Percentiles rank a stretch among this genome's conserved stretches.
Evolutionary conservation across 2,797 vertebrate genomes (phyloP).

Genomic region (Takifugu ocellatus): DNA sequence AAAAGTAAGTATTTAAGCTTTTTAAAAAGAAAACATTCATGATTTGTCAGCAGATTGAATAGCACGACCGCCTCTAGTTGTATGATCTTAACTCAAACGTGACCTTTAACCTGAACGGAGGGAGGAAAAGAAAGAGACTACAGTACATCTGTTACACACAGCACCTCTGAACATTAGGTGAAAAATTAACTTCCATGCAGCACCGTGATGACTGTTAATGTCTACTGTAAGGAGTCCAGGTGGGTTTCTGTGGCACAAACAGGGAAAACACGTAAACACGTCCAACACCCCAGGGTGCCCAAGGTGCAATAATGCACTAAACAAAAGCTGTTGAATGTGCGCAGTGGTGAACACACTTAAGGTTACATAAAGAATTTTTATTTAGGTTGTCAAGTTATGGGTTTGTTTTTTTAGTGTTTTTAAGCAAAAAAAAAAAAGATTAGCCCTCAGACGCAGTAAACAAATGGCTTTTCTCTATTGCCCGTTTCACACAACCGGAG

Average conservation of each 20-base stretch:
- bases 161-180: slow-evolving; percentile 58
- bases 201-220: slow-evolving; percentile 41
- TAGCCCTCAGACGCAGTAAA: slow-evolving; percentile 72
- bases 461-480: slow-evolving; percentile 70
- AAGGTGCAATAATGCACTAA: slow-evolving; percentile 53
- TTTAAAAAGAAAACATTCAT: slow-evolving; percentile 46
- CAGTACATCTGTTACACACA: slow-evolving; percentile 68
- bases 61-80: slow-evolving; percentile 20
- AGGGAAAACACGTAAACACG: slow-evolving; percentile 67
- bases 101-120: slow-evolving; percentile 46
- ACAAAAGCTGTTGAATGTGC: slow-evolving; percentile 37
- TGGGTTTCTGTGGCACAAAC: slow-evolving; percentile 54
- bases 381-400: slow-evolving; percentile 26
- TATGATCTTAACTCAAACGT: slow-evolving; percentile 31
- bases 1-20: slow-evolving; percentile 26
- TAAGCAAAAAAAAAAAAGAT: slow-evolving; percentile 73
- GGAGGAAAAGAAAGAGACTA: slow-evolving; percentile 43
- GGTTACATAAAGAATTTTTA: slow-evolving; percentile 49
- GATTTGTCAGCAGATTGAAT: slow-evolving; percentile 49
- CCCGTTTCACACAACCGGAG: slow-evolving; percentile 48
- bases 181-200: slow-evolving; percentile 41
- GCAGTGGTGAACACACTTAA: slow-evolving; percentile 36
- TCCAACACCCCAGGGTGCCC: slow-evolving; percentile 52
- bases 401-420: slow-evolving; percentile 82
- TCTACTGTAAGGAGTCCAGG: slow-evolving; percentile 39